These are phyloP conservation scores for Agrochola circellaris DNA, from an alignment of 2,888 invertebrate species.

Conservation along the genomic window DNA sequence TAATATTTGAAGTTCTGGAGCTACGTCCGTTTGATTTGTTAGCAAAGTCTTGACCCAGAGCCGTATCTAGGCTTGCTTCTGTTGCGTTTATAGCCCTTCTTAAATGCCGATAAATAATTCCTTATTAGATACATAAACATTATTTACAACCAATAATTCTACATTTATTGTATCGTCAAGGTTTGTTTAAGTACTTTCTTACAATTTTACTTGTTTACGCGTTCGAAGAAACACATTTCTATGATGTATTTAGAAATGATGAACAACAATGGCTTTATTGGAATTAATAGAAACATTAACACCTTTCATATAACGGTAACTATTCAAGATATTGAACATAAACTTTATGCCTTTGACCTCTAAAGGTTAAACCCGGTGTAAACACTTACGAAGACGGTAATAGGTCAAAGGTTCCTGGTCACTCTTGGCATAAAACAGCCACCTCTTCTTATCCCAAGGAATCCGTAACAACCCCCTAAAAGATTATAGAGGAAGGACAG, in stretches of 20 bases:
- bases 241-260: conserved; percentile 10
- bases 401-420: background rate
- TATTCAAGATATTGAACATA: conserved; percentile 1
- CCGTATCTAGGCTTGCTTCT: background rate
- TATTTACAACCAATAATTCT: conserved; percentile 22
- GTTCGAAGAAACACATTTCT: conserved; percentile 27
- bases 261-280: conserved; percentile 6
- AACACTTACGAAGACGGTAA: background rate
- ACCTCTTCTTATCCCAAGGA: background rate
- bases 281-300: conserved; percentile 18
- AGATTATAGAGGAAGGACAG: background rate
- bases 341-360: conserved; percentile 30
- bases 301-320: background rate
- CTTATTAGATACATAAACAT: conserved; percentile 9
- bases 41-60: conserved; percentile 8
- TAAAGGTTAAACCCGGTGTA: conserved; percentile 27
- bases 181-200: conserved; percentile 5
- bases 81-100: background rate
- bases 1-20: conserved; percentile 40
- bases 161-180: conserved; percentile 9
- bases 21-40: background rate
- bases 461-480: background rate
- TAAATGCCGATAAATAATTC: conserved; percentile 19
- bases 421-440: background rate
- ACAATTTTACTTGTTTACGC: conserved; percentile 12